Base-by-base conservation (phyloP, 2,113 vertebrate species). In the Noctilio leporinus region DNA sequence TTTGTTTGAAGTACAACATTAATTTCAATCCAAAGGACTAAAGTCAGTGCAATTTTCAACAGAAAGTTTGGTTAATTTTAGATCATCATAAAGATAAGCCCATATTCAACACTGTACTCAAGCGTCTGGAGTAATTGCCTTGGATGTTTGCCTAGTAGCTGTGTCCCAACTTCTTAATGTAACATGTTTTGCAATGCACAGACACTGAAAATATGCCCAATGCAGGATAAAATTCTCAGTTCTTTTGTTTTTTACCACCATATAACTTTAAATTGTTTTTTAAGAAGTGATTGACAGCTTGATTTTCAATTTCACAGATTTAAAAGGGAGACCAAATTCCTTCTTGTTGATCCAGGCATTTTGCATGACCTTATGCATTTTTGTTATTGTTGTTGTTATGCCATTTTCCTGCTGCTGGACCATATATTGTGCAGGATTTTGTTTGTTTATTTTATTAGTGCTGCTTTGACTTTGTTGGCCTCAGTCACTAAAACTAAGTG, bases 251-350 rank as follows among this genome's bases (percentile, higher is more conserved):
- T 83, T 95, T 87, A n/a, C 15, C 0, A 40, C 40, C 51, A 40
- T 57, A 43, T 64, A 87, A 59, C 17, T 91, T 89, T 59, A 86
- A 93, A 89, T 88, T 0, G 0, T 95, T 94, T 86, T 30, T 94
- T 91, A 96, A 43, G 92, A 96, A 93, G n/a, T 30, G 45, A 87
- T 87, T 96, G 83, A 47, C 95, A 96, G 85, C 70, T 95, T 92
- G 69, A 82, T 88, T 95, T 97, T 67, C 72, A 93, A 76, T 87
- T 92, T 94, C 28, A 90, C 28, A 22, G 57, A 95, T 97, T 98
- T 96, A 49, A 91, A 92, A 96, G 84, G 0, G 28, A 97, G 96
- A 94, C 93, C 65, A 93, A 92, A 91, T 72, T 95, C 53, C 55
- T 95, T 87, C 62, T 22, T 84, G 14, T 76, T 78, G 64, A 93